Base-by-base conservation (phyloP, 2,113 vertebrate genomes). In the Prinia subflava region DNA sequence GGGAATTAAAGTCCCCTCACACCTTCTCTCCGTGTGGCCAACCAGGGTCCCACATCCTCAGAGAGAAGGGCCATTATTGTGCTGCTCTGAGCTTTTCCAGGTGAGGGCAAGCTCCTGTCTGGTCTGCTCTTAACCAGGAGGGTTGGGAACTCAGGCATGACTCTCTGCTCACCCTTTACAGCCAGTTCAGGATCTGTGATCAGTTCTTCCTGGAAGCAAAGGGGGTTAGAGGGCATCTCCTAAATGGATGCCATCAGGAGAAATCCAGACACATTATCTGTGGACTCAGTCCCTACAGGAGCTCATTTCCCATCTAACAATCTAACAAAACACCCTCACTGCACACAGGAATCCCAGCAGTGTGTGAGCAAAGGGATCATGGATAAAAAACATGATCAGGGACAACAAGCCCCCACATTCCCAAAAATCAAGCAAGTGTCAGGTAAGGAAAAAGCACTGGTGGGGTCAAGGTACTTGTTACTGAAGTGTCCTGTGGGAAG, bases 261-360 rank as follows among this genome's bases (percentile, higher is more conserved):
- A 11, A 22, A 17, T 67, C 25, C 56, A 78, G 15, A 8, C 22
- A 44, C 1, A 0, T 46, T 41, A 9, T 42, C 30, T 50, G 46
- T 46, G 49, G 22, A 21, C 5, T 83, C 19, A 24, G 28, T 9
- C 23, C 47, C 31, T 65, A 27, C 47, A 71, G 28, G 33, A 88
- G 10, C 33, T 87, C 37, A 79, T 56, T 44, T 37, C 5, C 23
- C 52, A 65, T 68, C 41, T 64, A 57, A n/a, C 2, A 33, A 5
- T 71, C 27, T 39, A 52, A 22, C 2, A 62, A 24, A 75, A 60
- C 33, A 57, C 18, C 42, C 18, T 62, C 15, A 31, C 8, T 37
- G 16, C 1, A 1, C 37, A 28, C 12, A 22, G 20, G 53, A 79
- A 68, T 41, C 42, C 25, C 42, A 44, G 14, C 0, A 0, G 39